These are phyloP conservation scores for Sinopyrophorus schimmeli DNA, from an alignment of 2,888 invertebrate genomes.

Conservation along the genomic window DNA sequence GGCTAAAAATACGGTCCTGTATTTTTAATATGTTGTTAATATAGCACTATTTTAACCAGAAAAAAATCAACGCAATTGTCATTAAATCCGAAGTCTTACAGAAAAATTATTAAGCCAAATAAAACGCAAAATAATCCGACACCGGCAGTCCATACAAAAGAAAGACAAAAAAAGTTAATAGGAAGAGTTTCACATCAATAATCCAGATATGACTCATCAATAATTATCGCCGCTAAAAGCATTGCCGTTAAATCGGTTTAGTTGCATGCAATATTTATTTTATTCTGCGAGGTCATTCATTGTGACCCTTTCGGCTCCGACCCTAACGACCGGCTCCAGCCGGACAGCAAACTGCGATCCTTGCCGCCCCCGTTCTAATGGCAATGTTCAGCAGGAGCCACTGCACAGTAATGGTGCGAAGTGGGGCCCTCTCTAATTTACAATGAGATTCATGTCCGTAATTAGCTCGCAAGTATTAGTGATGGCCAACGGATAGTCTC, in stretches of 20 bases:
- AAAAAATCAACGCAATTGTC: too few species aligned
- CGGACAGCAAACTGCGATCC: constrained; percentile 17
- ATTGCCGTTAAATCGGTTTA: constrained; percentile 50
- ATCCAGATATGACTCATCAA: constrained; percentile 46
- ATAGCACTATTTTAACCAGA: too few species aligned
- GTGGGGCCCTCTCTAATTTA: constrained; percentile 41
- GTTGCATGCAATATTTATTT: constrained; percentile 51
- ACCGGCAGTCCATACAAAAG: background rate
- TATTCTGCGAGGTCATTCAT: constrained; percentile 43
- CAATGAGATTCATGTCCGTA: constrained; percentile 42
- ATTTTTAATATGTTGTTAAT: too few species aligned
- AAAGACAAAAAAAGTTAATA: constrained; percentile 2
- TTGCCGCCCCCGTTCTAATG: background rate
- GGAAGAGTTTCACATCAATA: constrained; percentile 17
- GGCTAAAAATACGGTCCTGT: too few species aligned
- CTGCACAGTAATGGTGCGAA: constrained; percentile 33
- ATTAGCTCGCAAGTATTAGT: constrained; percentile 40
- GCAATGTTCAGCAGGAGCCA: constrained; percentile 22
- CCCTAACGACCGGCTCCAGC: constrained; percentile 28
- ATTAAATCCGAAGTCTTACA: too few species aligned
- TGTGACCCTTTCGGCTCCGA: constrained; percentile 38
- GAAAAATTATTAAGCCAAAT: too few species aligned
- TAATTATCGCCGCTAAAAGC: constrained; percentile 52
- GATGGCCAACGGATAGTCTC: constrained; percentile 35
- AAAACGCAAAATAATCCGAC: background rate